phyloP scores from a whole-genome alignment of 23 tunicate species.

The Ascidia mentula region DNA sequence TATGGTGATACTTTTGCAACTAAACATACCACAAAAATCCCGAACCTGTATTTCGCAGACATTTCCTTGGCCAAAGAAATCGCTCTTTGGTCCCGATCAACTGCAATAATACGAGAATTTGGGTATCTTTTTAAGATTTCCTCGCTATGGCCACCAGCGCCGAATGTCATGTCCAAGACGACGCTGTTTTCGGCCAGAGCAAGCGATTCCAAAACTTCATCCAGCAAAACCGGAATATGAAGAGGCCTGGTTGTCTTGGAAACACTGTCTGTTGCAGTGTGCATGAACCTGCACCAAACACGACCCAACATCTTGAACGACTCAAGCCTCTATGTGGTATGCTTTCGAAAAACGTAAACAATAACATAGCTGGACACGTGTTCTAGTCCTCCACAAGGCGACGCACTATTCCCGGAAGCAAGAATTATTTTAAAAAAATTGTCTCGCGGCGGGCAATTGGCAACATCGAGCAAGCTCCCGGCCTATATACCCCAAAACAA shows the following conservation, averaged over 20 bases:
- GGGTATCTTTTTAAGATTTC: slow-evolving; percentile 40
- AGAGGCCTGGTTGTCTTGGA: background rate
- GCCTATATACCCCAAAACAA: too few relatives aligned
- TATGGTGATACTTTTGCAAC: background rate
- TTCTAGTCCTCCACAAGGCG: too few relatives aligned
- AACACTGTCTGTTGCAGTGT: background rate
- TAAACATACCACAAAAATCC: background rate
- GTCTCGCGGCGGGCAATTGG: too few relatives aligned
- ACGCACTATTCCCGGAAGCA: too few relatives aligned
- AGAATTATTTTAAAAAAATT: too few relatives aligned
- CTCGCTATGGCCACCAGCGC: slow-evolving; percentile 86
- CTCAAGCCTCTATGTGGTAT: too few relatives aligned
- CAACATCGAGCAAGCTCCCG: too few relatives aligned
- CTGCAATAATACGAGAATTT: slow-evolving; percentile 54
- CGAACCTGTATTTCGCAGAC: slow-evolving; percentile 46
- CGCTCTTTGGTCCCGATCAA: slow-evolving; percentile 75
- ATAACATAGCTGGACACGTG: too few relatives aligned
- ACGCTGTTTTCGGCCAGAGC: slow-evolving; percentile 14
- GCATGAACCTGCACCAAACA: too few relatives aligned
- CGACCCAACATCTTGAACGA: too few relatives aligned
- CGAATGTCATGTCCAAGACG: slow-evolving; percentile 83
- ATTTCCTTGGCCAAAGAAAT: slow-evolving; percentile 51
- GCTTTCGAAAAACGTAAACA: too few relatives aligned
- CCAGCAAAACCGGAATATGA: slow-evolving; percentile 68
- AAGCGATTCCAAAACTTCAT: slow-evolving; percentile 49